phyloP scores from a whole-genome alignment of 2,113 vertebrate species.

The Sebastes schlegelii region DNA sequence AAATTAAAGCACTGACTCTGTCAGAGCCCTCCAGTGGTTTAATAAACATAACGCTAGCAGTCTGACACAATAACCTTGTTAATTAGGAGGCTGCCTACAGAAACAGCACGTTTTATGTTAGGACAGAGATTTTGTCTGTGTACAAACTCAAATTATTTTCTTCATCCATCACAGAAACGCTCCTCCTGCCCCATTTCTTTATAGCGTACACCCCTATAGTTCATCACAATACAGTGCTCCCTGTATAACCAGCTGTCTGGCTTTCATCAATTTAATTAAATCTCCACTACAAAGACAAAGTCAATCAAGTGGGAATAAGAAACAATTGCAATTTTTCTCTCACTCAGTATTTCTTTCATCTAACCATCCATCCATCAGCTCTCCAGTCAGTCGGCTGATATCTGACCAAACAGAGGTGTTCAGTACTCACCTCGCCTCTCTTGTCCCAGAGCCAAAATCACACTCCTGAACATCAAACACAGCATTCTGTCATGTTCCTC shows the following conservation, averaged over 20 bases:
- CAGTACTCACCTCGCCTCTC: neutral
- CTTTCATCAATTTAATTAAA: neutral
- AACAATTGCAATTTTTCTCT: neutral
- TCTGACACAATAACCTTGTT: neutral
- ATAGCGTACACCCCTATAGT: neutral
- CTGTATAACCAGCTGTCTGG: neutral
- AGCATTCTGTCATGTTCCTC: neutral
- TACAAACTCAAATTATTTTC: neutral
- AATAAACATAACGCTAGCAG: neutral
- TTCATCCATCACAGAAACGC: neutral
- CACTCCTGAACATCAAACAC: neutral
- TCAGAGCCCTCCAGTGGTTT: neutral
- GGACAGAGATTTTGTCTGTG: neutral
- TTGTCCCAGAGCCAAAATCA: neutral
- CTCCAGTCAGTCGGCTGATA: neutral
- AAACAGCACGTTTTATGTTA: neutral
- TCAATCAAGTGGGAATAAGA: neutral
- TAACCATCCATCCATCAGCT: neutral
- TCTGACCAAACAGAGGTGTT: neutral
- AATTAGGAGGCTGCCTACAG: neutral
- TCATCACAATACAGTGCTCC: neutral
- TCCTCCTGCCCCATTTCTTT: neutral
- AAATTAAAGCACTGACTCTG: neutral
- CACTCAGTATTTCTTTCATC: neutral
- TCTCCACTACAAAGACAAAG: neutral